Conservation (phyloP, 2,888 invertebrate genomes). For the Siphlonurus alternatus region DNA sequence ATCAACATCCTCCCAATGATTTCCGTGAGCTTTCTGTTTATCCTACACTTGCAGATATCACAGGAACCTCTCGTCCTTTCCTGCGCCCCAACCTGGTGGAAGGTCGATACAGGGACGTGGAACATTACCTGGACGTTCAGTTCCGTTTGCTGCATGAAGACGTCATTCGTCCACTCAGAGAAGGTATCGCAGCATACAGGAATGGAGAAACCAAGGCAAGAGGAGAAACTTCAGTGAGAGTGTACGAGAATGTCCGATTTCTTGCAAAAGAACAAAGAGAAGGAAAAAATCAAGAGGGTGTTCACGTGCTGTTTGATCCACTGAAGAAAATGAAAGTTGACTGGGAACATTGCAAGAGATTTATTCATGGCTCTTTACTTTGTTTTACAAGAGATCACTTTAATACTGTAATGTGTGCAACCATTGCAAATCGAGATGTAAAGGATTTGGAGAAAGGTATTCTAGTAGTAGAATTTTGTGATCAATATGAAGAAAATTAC, state of each 20-base stretch:
- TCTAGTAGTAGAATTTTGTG: constrained; percentile 26
- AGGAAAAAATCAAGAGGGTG: constrained; percentile 8
- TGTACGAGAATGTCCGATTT: background rate
- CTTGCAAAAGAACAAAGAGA: background rate
- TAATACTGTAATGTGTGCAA: constrained; percentile 46
- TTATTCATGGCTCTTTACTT: constrained; percentile 54
- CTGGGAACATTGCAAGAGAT: constrained; percentile 36
- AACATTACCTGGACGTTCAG: constrained; percentile 65
- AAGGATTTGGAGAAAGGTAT: constrained; percentile 36
- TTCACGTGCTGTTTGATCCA: constrained; percentile 20
- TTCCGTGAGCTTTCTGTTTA: constrained; percentile 28
- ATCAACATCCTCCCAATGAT: constrained; percentile 26
- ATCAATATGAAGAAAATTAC: constrained; percentile 16
- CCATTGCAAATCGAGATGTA: constrained; percentile 40
- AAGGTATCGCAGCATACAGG: constrained; percentile 35
- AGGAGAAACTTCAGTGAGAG: background rate
- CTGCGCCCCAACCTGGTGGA: constrained; percentile 38
- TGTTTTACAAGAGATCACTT: constrained; percentile 55
- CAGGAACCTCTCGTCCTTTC: constrained; percentile 24
- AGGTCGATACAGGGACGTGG: constrained; percentile 42
- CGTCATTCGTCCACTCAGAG: constrained; percentile 52
- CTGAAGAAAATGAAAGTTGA: constrained; percentile 21
- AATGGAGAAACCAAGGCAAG: background rate
- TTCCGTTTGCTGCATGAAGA: constrained; percentile 65
- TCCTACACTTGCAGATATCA: constrained; percentile 29